Evolutionary conservation across 2,888 invertebrate species (phyloP), one percentile per base, ranked within the genome.

Genomic region (Lasioglossum villosulum): DNA sequence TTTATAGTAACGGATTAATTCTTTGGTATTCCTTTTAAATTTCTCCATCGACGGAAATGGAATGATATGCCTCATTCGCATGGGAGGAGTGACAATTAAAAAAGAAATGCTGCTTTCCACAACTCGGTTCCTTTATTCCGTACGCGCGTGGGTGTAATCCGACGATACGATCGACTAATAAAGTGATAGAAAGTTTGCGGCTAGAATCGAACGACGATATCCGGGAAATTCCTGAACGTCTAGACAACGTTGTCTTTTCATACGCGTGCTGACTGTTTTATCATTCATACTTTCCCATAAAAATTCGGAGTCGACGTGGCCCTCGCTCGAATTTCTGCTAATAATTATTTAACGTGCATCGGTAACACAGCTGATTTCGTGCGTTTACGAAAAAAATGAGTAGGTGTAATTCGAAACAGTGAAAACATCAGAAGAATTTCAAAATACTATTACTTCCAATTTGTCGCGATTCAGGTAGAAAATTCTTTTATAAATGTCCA

Each of bases 51-150:
- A 66, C 16, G 1, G 8, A 19, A 8, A 10, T 19, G 3, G 34
- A 23, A 0, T 8, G 30, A 63, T 6, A 6, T 37, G 45, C 30
- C 48, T 56, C 2, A 73, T 76, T 39, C 63, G 14, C 52, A 37
- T 30, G 34, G n/a, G 42, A 14, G 23, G 39, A 70, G 74, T 56
- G n/a, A 30, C 34, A 63, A 37, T 37, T 52, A 37, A 34, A 37
- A 4, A 80, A 12, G 78, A 86, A 68, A 86, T 37, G 75, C 39
- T 63, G 37, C 78, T 86, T 86, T 86, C 86, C 71, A 86, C 19
- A 23, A 52, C 52, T 79, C 63, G 30, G 42, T 52, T 78, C 23
- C 27, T 52, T 63, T 52, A 78, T 81, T 86, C 86, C 19, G 37
- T 19, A 14, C 75, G 75, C 59, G 86, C 70, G 76, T 81, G 48